phyloP scores from a whole-genome alignment of 2,113 vertebrate species.

The Catharus fuscescens region DNA sequence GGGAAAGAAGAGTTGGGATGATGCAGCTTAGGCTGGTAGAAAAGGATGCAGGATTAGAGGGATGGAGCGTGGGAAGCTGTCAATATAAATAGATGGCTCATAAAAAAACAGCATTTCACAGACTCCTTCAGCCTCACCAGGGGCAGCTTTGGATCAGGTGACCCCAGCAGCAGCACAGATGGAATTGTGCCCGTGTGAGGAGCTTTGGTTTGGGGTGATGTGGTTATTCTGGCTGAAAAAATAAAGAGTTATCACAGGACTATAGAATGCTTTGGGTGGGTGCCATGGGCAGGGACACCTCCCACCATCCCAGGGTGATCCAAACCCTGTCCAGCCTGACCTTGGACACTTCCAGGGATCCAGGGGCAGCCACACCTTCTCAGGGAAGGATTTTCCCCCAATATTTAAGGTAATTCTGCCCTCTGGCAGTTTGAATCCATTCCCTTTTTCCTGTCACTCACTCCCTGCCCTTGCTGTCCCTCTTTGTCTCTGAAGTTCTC shows the following conservation, averaged over 20 bases:
- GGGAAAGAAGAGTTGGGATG: not conserved
- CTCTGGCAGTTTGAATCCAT: not conserved
- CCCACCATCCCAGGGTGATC: accelerated
- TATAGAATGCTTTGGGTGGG: not conserved
- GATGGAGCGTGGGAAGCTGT: slow-evolving; percentile 24
- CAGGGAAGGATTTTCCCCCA: not conserved
- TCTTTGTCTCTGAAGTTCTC: no score
- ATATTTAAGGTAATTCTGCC: not conserved
- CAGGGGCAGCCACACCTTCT: not conserved
- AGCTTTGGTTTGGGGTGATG: not conserved
- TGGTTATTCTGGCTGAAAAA: not conserved
- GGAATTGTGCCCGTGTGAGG: not conserved
- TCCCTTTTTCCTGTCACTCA: not conserved
- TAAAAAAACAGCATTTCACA: not conserved
- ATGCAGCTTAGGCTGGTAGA: not conserved
- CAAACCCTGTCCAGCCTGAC: accelerated
- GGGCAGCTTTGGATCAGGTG: not conserved
- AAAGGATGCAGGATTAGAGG: not conserved
- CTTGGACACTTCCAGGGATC: not conserved
- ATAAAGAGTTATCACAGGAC: not conserved
- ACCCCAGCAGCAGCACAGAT: not conserved
- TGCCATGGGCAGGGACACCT: not conserved
- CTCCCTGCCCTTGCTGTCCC: not conserved
- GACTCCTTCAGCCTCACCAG: not conserved
- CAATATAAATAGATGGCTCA: not conserved